phyloP scores from a whole-genome alignment of 2,113 vertebrate genomes.

The Perca fluviatilis region DNA sequence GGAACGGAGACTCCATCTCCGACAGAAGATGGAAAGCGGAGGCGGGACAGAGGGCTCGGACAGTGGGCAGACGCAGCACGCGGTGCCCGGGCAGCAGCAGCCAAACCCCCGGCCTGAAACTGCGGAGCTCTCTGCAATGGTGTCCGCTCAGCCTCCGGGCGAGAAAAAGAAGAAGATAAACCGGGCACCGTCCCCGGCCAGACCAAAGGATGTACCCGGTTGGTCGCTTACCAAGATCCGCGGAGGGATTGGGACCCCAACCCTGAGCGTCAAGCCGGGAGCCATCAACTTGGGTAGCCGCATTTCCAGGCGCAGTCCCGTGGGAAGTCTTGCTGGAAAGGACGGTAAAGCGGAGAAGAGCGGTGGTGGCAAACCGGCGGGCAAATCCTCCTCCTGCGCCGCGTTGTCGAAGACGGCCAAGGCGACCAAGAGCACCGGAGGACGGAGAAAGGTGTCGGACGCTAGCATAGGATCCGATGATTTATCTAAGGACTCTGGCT shows the following conservation, averaged over 20 bases:
- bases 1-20: conserved; percentile 83
- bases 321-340: conserved; percentile 75
- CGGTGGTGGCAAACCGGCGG: conserved; percentile 61
- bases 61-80: conserved; percentile 67
- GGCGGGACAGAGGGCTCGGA: conserved; percentile 80
- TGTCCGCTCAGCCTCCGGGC: conserved; percentile 32
- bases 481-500: conserved; percentile 83
- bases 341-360: conserved; percentile 74
- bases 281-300: conserved; percentile 83
- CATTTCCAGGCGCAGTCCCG: conserved; percentile 83
- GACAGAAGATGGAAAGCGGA: conserved; percentile 86
- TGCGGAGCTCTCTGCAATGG: conserved; percentile 51
- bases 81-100: conserved; percentile 53
- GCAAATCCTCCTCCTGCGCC: conserved; percentile 61
- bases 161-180: conserved; percentile 89
- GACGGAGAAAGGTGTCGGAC: conserved; percentile 83
- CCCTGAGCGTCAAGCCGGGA: conserved; percentile 85
- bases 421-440: conserved; percentile 64
- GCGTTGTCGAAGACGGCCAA: conserved; percentile 63
- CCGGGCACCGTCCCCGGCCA: conserved; percentile 92
- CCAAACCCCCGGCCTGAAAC: conserved; percentile 30
- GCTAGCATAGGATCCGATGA: conserved; percentile 83
- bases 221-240: conserved; percentile 92
- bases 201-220: conserved; percentile 91
- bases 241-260: conserved; percentile 84